Evolutionary conservation across 1,140 invertebrate species (phyloP).

Genomic region (Brevipalpus yothersi): DNA sequence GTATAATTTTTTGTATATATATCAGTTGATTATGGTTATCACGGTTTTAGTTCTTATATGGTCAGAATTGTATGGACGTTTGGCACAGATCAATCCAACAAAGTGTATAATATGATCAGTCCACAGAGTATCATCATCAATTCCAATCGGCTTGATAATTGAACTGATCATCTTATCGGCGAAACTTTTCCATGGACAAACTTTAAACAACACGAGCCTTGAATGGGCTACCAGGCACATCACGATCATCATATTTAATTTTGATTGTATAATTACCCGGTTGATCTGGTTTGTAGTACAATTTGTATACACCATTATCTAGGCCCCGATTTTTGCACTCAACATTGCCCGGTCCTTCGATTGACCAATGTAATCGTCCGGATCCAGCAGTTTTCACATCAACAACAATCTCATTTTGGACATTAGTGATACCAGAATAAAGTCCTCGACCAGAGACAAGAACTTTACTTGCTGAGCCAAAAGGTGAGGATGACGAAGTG

Average conservation of each 20-base stretch:
- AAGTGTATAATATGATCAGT: background rate
- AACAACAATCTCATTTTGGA: conserved; percentile 58
- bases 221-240: conserved; percentile 76
- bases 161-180: background rate
- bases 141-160: background rate
- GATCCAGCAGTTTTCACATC: conserved; percentile 56
- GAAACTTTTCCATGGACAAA: background rate
- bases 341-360: conserved; percentile 25
- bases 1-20: no score
- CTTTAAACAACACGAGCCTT: conserved; percentile 17
- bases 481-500: background rate
- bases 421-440: conserved; percentile 1
- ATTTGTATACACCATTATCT: background rate
- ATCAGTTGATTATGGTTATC: no score
- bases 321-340: background rate
- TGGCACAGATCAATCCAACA: background rate
- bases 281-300: conserved; percentile 1
- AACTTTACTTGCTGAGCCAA: background rate
- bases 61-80: background rate
- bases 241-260: conserved; percentile 89
- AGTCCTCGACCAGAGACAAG: background rate
- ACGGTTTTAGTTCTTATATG: no score
- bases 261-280: conserved; percentile 54
- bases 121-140: background rate
- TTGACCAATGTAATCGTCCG: conserved; percentile 75